Conservation (phyloP, 2,888 invertebrate species). For the Apotomis betuletana region DNA sequence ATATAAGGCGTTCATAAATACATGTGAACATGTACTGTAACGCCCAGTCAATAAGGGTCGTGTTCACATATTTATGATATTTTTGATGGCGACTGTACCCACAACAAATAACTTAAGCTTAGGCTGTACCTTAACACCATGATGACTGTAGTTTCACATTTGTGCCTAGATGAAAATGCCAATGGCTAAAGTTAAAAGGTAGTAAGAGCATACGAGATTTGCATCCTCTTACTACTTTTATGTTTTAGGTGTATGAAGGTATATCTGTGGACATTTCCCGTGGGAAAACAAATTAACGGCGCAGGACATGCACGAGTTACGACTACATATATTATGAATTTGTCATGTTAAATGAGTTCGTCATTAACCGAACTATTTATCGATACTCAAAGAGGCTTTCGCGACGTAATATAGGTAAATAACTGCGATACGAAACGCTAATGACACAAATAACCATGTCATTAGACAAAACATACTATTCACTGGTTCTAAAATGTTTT, state of each 20-base stretch:
- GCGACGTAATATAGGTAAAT: not conserved
- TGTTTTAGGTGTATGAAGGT: not conserved
- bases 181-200: not conserved
- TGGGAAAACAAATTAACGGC: conserved; percentile 21
- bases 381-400: not conserved
- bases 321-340: not conserved
- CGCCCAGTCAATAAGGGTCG: no score
- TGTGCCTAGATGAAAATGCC: not conserved
- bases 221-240: not conserved
- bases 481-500: no score
- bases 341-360: not conserved
- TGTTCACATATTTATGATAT: no score
- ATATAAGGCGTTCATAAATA: no score
- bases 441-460: no score
- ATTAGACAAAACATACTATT: no score
- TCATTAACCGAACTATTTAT: not conserved
- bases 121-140: no score
- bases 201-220: not conserved
- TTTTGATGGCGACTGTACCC: no score
- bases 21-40: no score
- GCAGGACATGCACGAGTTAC: conserved; percentile 19
- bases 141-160: no score
- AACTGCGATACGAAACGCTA: no score
- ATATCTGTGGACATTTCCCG: conserved; percentile 1
- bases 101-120: no score